Base-by-base conservation (phyloP, 2,888 invertebrate genomes). In the Ochropacha duplaris region DNA sequence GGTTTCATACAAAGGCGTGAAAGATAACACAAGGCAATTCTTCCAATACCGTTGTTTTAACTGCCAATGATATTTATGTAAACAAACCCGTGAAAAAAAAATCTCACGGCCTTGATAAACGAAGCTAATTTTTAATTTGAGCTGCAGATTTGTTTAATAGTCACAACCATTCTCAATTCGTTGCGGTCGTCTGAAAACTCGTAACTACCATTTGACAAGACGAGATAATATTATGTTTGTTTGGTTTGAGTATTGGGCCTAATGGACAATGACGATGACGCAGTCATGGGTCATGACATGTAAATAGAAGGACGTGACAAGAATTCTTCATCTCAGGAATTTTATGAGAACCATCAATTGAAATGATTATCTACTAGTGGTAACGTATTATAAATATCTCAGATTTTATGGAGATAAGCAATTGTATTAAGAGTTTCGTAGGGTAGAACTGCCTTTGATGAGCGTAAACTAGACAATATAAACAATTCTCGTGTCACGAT, bases 111-210 rank as follows among this genome's bases (percentile, higher is more conserved):
- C 66, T 65, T 71, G 31, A 31, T 31, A 31, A 75, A 81, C 84
- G 86, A 75, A 84, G 82, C 83, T 74, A 87, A 87, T 83, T 81
- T 80, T 80, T 86, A 89, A 90, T 90, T 86, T 69, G 81, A 78
- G 79, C 83, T 86, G 88, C 86, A 81, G 86, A 87, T 87, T 87
- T 83, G 76, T 79, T 79, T 82, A 86, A 84, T 83, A 75, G 78
- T 74, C 72, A 71, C 74, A 80, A 64, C 83, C 80, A 86, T 86
- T 87, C 83, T 79, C 70, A 76, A 88, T 89, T 87, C 68, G 83
- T 74, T 72, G 79, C 79, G 84, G 85, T 66, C 69, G 69, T 71
- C 69, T 56, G 65, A 65, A 49, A 62, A 66, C 65, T 65, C 59
- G 44, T 71, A 74, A 75, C 72, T 76, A 73, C 72, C 59, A 75